phyloP scores from a whole-genome alignment of 2,113 vertebrate species.

The Neoarius graeffei region DNA sequence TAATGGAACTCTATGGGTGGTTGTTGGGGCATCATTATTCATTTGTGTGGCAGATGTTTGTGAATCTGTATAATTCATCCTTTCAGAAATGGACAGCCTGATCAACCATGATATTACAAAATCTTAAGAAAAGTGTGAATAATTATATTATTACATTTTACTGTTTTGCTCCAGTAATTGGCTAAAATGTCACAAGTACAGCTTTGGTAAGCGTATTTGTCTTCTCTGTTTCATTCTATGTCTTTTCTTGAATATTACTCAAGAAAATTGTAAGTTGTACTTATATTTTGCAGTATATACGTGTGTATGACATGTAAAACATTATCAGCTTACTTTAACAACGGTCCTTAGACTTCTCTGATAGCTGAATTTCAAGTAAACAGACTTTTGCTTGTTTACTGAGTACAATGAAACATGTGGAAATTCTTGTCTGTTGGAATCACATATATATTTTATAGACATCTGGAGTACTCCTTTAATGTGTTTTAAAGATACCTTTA shows the following conservation, averaged over 20 bases:
- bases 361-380: not conserved
- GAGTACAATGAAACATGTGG: not conserved
- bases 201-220: not conserved
- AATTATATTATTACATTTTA: not conserved
- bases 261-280: not conserved
- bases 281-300: not conserved
- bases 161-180: not conserved
- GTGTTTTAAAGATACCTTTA: not conserved
- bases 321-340: not conserved
- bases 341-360: not conserved
- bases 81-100: not conserved
- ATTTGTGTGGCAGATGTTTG: not conserved
- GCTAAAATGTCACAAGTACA: not conserved
- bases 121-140: not conserved
- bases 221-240: not conserved
- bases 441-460: no score
- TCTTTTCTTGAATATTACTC: not conserved
- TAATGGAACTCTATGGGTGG: not conserved
- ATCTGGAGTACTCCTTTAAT: constrained; percentile 6
- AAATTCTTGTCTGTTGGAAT: constrained; percentile 7
- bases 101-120: not conserved
- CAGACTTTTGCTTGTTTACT: not conserved
- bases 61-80: not conserved
- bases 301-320: not conserved
- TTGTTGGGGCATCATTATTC: not conserved